Percentiles rank a stretch among this genome's conserved stretches.
phyloP scores from a whole-genome alignment of 2,888 invertebrate genomes.

The Polietes domitor region DNA sequence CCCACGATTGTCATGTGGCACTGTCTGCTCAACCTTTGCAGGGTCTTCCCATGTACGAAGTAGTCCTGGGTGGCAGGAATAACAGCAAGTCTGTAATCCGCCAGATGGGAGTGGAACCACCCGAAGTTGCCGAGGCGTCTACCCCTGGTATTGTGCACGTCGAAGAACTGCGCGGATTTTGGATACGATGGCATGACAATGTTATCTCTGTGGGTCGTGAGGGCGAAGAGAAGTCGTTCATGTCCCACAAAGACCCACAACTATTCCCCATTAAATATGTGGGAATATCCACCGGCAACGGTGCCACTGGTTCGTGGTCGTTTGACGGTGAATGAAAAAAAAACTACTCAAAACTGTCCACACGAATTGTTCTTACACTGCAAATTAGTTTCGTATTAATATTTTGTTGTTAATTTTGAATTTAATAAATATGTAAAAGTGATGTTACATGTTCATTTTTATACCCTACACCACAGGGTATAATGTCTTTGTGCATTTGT shows the following conservation, averaged over 20 bases:
- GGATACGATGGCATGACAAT: constrained; percentile 89
- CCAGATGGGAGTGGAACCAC: constrained; percentile 86
- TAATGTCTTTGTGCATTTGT: no score
- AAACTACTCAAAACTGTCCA: no score
- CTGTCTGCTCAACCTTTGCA: constrained; percentile 87
- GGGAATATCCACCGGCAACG: constrained; percentile 93
- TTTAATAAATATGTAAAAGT: no score
- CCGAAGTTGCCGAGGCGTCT: constrained; percentile 85
- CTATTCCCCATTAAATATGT: constrained; percentile 87
- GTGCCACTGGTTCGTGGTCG: constrained; percentile 90
- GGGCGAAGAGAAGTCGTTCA: constrained; percentile 86
- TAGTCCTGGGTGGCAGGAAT: constrained; percentile 94
- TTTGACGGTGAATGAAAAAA: constrained; percentile 67
- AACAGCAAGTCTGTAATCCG: constrained; percentile 92
- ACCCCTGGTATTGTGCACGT: constrained; percentile 87
- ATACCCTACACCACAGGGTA: no score
- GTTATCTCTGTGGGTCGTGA: constrained; percentile 87
- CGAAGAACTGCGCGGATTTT: constrained; percentile 90
- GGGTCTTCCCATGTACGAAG: constrained; percentile 90
- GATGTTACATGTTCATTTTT: no score
- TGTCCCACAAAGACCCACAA: constrained; percentile 87
- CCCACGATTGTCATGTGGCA: constrained; percentile 92
- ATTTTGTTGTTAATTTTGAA: no score
- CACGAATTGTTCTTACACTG: no score
- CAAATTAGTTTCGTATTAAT: no score